These are phyloP conservation scores for Eurystomus gularis DNA, from an alignment of 2,113 vertebrate genomes.

Conservation along the genomic window DNA sequence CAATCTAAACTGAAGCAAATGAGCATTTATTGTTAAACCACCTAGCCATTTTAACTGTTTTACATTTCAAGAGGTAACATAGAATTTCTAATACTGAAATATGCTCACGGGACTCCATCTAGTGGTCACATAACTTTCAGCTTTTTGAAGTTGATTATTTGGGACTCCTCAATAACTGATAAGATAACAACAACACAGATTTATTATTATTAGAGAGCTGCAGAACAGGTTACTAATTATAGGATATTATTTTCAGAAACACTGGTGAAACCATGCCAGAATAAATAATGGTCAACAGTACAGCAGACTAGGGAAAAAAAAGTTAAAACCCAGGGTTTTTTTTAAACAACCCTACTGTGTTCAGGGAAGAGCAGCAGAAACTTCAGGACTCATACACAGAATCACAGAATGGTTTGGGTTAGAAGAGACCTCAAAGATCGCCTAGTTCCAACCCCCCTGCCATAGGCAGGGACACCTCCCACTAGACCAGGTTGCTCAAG, in stretches of 20 bases:
- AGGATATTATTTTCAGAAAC: neutral
- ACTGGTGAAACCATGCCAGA: neutral
- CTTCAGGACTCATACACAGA: neutral
- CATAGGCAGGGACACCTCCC: too few relatives aligned
- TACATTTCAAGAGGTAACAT: neutral
- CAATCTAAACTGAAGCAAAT: neutral
- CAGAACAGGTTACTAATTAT: neutral
- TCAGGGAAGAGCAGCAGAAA: neutral
- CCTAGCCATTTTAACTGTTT: neutral
- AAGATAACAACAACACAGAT: neutral
- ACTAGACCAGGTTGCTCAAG: too few relatives aligned
- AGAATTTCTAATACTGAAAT: neutral
- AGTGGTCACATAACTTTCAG: constrained; percentile 32
- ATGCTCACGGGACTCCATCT: constrained; percentile 55
- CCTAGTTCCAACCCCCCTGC: too few relatives aligned
- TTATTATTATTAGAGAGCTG: neutral
- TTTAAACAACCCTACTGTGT: neutral
- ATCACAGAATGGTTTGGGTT: too few relatives aligned
- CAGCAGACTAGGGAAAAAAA: neutral
- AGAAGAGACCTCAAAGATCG: too few relatives aligned
- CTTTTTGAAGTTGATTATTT: neutral
- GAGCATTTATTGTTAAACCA: neutral
- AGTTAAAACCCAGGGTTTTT: neutral
- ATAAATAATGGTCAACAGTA: neutral
- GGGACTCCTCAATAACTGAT: neutral